Evolutionary conservation across 2,797 vertebrate species (phyloP).

Genomic region (Aeoliscus strigatus): DNA sequence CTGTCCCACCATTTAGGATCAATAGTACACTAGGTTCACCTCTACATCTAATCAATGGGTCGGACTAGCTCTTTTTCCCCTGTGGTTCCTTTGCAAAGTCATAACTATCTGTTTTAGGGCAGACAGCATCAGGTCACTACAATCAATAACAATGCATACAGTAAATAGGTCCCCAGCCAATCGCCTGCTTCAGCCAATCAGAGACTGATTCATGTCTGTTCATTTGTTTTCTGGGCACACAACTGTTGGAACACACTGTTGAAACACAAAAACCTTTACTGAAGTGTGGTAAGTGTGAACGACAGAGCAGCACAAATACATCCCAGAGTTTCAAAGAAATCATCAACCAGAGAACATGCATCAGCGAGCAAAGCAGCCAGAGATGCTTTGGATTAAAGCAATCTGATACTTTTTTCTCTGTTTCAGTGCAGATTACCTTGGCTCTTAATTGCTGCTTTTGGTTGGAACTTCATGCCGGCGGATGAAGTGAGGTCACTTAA

Average conservation of each 20-base stretch:
- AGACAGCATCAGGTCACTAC: constrained; percentile 34
- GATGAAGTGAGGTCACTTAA: constrained; percentile 23
- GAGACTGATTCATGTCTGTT: too few relatives aligned
- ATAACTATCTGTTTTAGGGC: constrained; percentile 63
- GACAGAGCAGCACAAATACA: too few relatives aligned
- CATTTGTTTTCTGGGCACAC: constrained; percentile 14
- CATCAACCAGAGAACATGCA: constrained; percentile 2
- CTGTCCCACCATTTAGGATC: constrained; percentile 48
- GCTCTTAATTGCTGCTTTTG: constrained; percentile 18
- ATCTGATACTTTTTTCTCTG: constrained; percentile 26
- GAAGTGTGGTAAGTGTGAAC: too few relatives aligned
- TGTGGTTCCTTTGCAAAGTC: constrained; percentile 57
- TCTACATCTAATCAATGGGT: constrained; percentile 64
- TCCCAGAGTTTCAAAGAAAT: constrained; percentile 4
- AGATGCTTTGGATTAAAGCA: constrained; percentile 24
- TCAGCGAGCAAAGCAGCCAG: constrained; percentile 12
- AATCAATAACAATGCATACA: constrained; percentile 49
- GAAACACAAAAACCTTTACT: too few relatives aligned
- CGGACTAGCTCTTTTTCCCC: constrained; percentile 38
- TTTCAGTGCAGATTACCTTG: too few relatives aligned
- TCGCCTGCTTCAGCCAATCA: constrained; percentile 22
- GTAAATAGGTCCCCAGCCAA: constrained; percentile 28
- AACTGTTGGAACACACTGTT: too few relatives aligned
- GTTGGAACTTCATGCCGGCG: constrained; percentile 18
- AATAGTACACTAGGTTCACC: constrained; percentile 61